A percentile compares a stretch with the other conserved stretches of the same genome.
Conservation (phyloP, 2,888 invertebrate species). For the Magallana nippona region DNA sequence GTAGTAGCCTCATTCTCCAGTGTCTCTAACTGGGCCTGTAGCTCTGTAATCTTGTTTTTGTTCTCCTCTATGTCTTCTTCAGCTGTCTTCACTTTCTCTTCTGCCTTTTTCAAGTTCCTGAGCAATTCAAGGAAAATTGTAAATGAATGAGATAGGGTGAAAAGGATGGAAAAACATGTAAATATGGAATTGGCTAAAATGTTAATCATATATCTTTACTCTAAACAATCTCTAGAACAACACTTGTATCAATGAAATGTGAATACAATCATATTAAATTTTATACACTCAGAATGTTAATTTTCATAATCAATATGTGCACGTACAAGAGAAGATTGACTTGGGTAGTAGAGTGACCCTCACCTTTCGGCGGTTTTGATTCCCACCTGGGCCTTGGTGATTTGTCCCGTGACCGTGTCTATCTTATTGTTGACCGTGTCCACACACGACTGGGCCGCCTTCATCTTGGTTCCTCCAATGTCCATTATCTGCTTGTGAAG, state of each 20-base stretch:
- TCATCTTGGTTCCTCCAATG: constrained; percentile 78
- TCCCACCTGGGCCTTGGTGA: constrained; percentile 81
- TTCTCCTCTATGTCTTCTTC: constrained; percentile 86
- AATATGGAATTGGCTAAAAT: too few relatives aligned
- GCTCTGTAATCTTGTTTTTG: constrained; percentile 64
- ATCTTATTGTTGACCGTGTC: constrained; percentile 86
- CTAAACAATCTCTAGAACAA: too few relatives aligned
- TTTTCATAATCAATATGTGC: not conserved
- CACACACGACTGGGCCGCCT: constrained; percentile 82
- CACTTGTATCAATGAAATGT: too few relatives aligned
- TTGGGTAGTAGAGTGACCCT: not conserved
- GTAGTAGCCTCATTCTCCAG: constrained; percentile 84
- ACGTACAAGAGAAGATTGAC: not conserved
- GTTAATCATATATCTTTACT: too few relatives aligned
- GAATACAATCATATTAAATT: too few relatives aligned
- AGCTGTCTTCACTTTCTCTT: constrained; percentile 88
- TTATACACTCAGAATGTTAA: not conserved
- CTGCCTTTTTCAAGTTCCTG: constrained; percentile 88
- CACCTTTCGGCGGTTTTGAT: constrained; percentile 82
- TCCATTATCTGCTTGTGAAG: constrained; percentile 79
- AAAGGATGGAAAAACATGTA: too few relatives aligned
- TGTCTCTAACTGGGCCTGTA: constrained; percentile 66
- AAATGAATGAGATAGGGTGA: too few relatives aligned
- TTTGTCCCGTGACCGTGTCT: constrained; percentile 84
- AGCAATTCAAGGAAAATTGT: constrained; percentile 42